Conservation (phyloP, 2,797 vertebrate genomes). For the Anas georgica region DNA sequence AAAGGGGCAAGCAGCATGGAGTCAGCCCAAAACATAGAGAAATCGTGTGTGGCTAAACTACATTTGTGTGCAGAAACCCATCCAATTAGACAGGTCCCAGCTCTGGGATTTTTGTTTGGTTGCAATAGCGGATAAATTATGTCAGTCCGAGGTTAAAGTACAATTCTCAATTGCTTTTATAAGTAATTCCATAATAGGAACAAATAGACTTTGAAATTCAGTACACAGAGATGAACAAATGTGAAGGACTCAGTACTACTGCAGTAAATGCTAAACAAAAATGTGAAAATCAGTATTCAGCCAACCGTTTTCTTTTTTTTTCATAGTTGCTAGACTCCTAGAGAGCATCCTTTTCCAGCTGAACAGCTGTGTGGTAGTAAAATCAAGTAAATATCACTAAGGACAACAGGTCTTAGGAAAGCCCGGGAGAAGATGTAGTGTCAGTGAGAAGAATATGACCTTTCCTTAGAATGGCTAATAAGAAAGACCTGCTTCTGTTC, state of each 20-base stretch:
- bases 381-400: background rate
- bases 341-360: background rate
- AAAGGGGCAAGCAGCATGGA: background rate
- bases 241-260: background rate
- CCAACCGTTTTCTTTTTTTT: background rate
- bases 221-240: background rate
- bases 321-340: background rate
- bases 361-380: background rate
- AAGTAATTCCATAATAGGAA: background rate
- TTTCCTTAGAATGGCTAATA: constrained; percentile 3
- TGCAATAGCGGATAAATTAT: background rate
- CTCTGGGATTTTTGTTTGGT: background rate
- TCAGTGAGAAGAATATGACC: background rate
- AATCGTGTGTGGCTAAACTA: background rate
- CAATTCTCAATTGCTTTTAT: background rate
- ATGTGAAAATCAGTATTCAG: background rate
- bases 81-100: background rate
- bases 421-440: background rate
- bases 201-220: background rate
- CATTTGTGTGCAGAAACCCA: background rate
- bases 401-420: background rate
- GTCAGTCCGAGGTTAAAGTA: background rate
- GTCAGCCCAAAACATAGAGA: background rate
- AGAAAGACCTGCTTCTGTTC: constrained; percentile 54
- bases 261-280: background rate